These are phyloP conservation scores for Charanyca ferruginea DNA, from an alignment of 2,888 invertebrate species.

Conservation along the genomic window DNA sequence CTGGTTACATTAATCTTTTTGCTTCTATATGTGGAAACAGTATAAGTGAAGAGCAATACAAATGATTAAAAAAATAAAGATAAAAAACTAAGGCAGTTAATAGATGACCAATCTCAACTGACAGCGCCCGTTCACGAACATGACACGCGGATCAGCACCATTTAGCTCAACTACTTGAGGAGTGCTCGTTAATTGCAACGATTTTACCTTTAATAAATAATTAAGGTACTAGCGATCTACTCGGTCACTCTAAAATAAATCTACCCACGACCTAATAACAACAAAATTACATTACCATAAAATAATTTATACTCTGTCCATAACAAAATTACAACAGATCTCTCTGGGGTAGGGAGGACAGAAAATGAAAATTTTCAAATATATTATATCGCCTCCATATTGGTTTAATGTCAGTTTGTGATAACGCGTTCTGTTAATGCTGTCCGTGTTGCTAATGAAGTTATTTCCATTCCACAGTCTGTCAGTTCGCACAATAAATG, in stretches of 20 bases:
- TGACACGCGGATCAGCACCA: too few species aligned
- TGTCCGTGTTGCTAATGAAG: conserved; percentile 42
- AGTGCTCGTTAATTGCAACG: background rate
- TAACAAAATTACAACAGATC: conserved; percentile 46
- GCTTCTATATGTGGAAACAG: too few species aligned
- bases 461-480: conserved; percentile 46
- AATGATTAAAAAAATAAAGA: too few species aligned
- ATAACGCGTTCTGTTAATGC: conserved; percentile 51
- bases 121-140: too few species aligned
- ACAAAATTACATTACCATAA: conserved; percentile 53
- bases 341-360: conserved; percentile 32
- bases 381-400: conserved; percentile 38
- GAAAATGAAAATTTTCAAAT: conserved; percentile 50
- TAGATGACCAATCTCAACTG: too few species aligned
- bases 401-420: conserved; percentile 50
- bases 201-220: background rate
- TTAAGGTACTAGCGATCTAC: background rate
- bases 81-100: too few species aligned
- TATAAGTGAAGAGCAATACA: too few species aligned
- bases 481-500: too few species aligned
- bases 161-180: too few species aligned
- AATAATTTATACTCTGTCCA: conserved; percentile 40
- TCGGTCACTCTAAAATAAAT: background rate
- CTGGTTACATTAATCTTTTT: too few species aligned
- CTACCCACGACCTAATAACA: conserved; percentile 27